Base-by-base conservation (phyloP, 1,140 invertebrate genomes). In the Diabrotica undecimpunctata region DNA sequence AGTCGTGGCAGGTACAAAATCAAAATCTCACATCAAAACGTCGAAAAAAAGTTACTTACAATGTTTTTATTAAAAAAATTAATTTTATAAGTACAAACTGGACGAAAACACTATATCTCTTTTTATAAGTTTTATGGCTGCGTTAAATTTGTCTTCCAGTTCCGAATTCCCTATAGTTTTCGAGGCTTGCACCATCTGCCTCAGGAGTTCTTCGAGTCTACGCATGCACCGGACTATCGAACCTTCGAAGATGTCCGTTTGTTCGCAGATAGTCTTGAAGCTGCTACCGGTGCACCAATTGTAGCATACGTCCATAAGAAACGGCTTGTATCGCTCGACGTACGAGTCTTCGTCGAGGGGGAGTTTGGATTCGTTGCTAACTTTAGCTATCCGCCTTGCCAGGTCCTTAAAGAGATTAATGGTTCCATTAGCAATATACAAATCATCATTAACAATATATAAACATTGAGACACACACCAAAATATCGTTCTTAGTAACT, bases 31-130 rank as follows among this genome's bases (percentile, higher is more conserved):
- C 0, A 11, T 11, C 13, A 39, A 10, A 51, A 51, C 46, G 9
- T 51, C 46, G 1, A 51, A 51, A 12, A n/a, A 53, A 53, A 53
- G 6, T n/a, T 10, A 38, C 51, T 61, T 61, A 61, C 51, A 41
- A 41, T 38, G 51, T 37, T 25, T 52, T 41, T 52, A 61, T 55
- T 36, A 25, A 55, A 46, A 8, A 46, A 46, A 46, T 37, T 11
- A 69, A 68, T 58, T 62, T 85, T 89, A 99, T 73, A 99, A 86
- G 83, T 99, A 99, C 10, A 99, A 86, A 80, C 95, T 98, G 38
- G 97, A 96, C 59, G 97, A 97, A 83, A 99, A 99, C 14, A 99
- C 95, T 81, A 99, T 99, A 79, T 99, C 97, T 71, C 97, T 86
- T 81, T 99, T 99, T 38, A 99, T 87, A 52, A 94, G 79, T 75